These are phyloP conservation scores for Athalia circularis DNA, from an alignment of 2,888 invertebrate species.

Conservation along the genomic window DNA sequence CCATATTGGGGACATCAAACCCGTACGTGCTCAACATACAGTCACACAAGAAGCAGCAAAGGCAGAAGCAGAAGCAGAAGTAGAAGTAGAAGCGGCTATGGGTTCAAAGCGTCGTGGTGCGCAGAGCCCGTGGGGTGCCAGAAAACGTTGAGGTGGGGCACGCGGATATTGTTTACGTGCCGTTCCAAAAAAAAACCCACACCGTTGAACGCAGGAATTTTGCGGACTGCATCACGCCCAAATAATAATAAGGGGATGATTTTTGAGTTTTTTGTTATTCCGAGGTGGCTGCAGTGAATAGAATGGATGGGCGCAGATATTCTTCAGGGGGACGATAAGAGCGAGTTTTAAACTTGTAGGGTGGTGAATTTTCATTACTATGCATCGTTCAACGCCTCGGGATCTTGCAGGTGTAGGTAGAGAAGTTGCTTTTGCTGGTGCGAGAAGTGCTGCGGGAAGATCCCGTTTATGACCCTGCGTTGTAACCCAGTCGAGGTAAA, in stretches of 20 bases:
- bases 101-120: not conserved
- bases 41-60: slow-evolving; percentile 33
- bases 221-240: not conserved
- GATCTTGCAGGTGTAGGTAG: not conserved
- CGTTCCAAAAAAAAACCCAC: slow-evolving; percentile 21
- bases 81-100: too few relatives aligned
- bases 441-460: not conserved
- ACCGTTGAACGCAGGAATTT: not conserved
- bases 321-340: too few relatives aligned
- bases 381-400: slow-evolving; percentile 28
- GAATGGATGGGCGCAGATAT: too few relatives aligned
- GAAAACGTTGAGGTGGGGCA: not conserved
- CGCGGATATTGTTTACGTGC: slow-evolving; percentile 43
- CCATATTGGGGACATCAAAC: slow-evolving; percentile 60
- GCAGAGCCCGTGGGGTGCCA: not conserved
- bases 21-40: slow-evolving; percentile 60
- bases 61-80: not conserved
- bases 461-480: too few relatives aligned
- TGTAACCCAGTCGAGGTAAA: not conserved
- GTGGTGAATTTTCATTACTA: not conserved
- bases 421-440: not conserved
- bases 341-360: not conserved
- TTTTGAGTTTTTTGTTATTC: not conserved
- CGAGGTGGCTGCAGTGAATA: not conserved
- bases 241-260: not conserved